Conservation (phyloP, 2,797 vertebrate species). For the Anguilla megastoma region DNA sequence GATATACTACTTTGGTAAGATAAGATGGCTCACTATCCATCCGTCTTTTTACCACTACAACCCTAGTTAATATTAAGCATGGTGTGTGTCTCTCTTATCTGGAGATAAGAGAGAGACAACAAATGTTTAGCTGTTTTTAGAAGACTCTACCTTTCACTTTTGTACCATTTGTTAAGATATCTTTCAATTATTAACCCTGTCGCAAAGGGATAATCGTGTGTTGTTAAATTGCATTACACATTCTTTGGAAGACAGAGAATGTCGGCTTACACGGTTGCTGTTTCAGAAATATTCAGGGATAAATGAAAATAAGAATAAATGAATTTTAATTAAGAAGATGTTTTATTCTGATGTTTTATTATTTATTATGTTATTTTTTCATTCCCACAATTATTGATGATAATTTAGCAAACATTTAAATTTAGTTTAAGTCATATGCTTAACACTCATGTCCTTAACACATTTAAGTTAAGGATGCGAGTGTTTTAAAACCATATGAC, state of each 20-base stretch:
- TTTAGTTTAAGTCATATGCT: not conserved
- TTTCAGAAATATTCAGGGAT: conserved; percentile 33
- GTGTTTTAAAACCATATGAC: no score
- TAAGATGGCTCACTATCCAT: no score
- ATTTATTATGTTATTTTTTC: not conserved
- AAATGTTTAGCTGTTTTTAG: conserved; percentile 42
- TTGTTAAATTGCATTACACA: conserved; percentile 68
- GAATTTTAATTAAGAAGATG: not conserved
- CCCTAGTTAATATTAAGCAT: no score
- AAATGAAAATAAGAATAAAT: not conserved
- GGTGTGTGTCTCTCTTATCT: not conserved
- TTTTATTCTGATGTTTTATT: not conserved
- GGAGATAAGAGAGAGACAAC: conserved; percentile 33
- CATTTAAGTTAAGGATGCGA: not conserved
- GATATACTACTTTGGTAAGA: no score
- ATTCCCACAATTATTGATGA: not conserved
- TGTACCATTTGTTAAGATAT: conserved; percentile 47
- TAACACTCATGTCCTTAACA: no score
- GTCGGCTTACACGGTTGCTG: conserved; percentile 66
- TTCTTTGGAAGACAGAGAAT: conserved; percentile 69
- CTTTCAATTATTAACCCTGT: conserved; percentile 52
- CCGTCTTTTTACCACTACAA: no score
- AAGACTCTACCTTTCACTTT: conserved; percentile 31
- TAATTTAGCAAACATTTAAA: not conserved
- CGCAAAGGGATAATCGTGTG: conserved; percentile 54